Evolutionary conservation across 1,140 invertebrate genomes (phyloP).

Genomic region (Panagrolaimus sp.): DNA sequence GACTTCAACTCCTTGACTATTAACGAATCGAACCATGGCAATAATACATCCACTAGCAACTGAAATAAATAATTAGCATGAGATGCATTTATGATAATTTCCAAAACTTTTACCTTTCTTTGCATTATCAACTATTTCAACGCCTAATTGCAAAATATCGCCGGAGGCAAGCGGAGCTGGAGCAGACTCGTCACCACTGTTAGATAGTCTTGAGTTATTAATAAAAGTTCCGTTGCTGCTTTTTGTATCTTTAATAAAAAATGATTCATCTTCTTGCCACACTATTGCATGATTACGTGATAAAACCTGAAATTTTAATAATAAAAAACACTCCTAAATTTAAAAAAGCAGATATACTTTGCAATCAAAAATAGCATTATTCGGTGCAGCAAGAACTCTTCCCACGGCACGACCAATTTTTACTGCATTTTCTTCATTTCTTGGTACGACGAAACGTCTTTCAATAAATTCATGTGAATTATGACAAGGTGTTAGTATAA

Average conservation of each 20-base stretch:
- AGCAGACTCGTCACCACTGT: slow-evolving; percentile 62
- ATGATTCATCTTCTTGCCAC: slow-evolving; percentile 82
- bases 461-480: slow-evolving; percentile 59
- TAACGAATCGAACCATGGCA: slow-evolving; percentile 80
- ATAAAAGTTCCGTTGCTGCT: slow-evolving; percentile 98
- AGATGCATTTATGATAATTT: no score
- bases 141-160: slow-evolving; percentile 96
- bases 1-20: slow-evolving; percentile 71
- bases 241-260: slow-evolving; percentile 78
- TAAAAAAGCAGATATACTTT: slow-evolving; percentile 67
- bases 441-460: slow-evolving; percentile 38
- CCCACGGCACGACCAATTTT: slow-evolving; percentile 91
- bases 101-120: slow-evolving; percentile 69
- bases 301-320: slow-evolving; percentile 65
- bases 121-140: slow-evolving; percentile 94
- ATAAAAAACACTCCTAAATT: slow-evolving; percentile 18
- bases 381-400: slow-evolving; percentile 71
- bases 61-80: slow-evolving; percentile 58
- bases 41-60: slow-evolving; percentile 94
- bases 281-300: slow-evolving; percentile 91
- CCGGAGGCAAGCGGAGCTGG: slow-evolving; percentile 79
- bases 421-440: slow-evolving; percentile 45
- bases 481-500: slow-evolving; percentile 46
- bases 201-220: slow-evolving; percentile 80
- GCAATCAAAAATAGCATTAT: slow-evolving; percentile 92